Evolutionary conservation across 1,140 invertebrate genomes (phyloP).

Genomic region (Streblospio benedicti): DNA sequence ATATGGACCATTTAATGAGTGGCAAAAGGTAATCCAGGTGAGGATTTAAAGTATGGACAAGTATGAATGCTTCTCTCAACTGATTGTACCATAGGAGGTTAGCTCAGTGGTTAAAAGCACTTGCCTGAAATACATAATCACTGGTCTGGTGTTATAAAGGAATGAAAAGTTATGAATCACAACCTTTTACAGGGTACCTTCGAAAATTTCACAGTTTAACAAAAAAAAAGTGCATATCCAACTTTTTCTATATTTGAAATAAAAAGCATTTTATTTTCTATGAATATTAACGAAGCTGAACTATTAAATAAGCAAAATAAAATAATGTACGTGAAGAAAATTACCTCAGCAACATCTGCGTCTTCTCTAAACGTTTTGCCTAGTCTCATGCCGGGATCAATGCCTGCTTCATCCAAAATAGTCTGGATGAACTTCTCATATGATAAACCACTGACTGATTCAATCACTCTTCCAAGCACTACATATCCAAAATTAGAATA

Average conservation of each 20-base stretch:
- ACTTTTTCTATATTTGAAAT: background rate
- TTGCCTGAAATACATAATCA: too few species aligned
- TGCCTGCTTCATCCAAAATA: background rate
- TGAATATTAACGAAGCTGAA: background rate
- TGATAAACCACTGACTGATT: background rate
- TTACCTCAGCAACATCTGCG: constrained; percentile 3
- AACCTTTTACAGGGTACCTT: background rate
- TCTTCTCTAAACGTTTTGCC: background rate
- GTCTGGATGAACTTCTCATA: background rate
- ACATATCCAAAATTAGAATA: constrained; percentile 9
- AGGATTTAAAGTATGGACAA: too few species aligned
- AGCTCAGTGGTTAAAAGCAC: too few species aligned
- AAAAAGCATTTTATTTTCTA: background rate
- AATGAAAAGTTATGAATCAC: background rate
- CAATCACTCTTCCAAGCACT: constrained; percentile 1
- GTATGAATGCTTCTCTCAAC: too few species aligned
- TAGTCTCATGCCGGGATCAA: background rate
- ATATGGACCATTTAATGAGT: too few species aligned
- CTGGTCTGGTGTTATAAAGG: too few species aligned
- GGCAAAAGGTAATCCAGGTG: too few species aligned
- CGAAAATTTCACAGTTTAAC: background rate
- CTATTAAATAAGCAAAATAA: background rate
- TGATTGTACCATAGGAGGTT: too few species aligned
- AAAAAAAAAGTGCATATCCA: background rate
- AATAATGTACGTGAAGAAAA: background rate